These are phyloP conservation scores for Ptilorrhoa leucosticta DNA, from an alignment of 2,113 vertebrate species.

Conservation along the genomic window DNA sequence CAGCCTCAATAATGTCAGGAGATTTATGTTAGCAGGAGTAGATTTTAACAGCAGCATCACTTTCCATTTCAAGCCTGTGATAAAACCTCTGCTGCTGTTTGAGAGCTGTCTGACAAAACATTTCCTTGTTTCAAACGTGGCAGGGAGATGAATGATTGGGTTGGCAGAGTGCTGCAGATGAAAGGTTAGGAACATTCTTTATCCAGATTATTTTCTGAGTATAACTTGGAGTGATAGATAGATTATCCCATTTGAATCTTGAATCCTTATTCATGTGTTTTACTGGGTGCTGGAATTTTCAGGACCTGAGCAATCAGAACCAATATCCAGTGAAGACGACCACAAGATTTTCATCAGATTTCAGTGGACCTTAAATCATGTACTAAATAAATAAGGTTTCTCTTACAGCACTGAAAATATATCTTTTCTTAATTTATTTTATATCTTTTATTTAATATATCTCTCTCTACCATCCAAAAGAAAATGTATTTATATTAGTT, in stretches of 20 bases:
- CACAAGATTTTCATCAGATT: not conserved
- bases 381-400: not conserved
- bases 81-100: constrained; percentile 32
- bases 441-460: not conserved
- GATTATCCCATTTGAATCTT: not conserved
- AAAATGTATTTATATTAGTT: not conserved
- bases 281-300: not conserved
- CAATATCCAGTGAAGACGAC: not conserved
- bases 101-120: constrained; percentile 23
- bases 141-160: not conserved
- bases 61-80: not conserved
- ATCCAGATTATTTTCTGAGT: not conserved
- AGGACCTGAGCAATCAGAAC: not conserved
- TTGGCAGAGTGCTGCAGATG: not conserved
- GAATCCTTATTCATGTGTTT: not conserved
- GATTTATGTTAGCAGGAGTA: constrained; percentile 3
- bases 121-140: not conserved
- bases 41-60: constrained; percentile 6
- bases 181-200: not conserved
- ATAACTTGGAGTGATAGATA: not conserved
- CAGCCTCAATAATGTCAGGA: constrained; percentile 19
- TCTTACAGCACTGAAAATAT: not conserved
- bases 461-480: not conserved
- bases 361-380: not conserved
- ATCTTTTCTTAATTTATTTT: not conserved